phyloP scores from a whole-genome alignment of 2,888 invertebrate species.

The Carcina quercana region DNA sequence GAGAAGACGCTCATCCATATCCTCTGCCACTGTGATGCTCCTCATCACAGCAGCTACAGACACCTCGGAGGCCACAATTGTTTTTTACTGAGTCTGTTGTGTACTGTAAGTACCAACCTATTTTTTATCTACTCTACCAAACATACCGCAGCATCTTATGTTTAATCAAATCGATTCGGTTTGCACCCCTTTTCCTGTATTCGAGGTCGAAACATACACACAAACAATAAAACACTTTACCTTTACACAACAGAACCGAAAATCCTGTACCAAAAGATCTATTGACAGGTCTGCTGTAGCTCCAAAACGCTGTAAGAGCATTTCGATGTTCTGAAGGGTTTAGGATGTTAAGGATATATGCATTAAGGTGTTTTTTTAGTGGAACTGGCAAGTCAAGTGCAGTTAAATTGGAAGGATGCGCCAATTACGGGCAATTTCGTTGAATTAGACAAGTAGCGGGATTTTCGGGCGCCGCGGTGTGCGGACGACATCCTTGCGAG shows the following conservation, averaged over 20 bases:
- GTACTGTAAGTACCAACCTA: too few species aligned
- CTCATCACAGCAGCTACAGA: too few species aligned
- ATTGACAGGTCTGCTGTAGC: background rate
- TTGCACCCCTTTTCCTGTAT: slow-evolving; percentile 42
- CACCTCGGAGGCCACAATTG: too few species aligned
- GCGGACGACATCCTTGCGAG: background rate
- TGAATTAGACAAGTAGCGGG: slow-evolving; percentile 46
- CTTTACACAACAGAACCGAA: background rate
- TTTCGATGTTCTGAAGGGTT: slow-evolving; percentile 3
- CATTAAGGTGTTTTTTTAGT: slow-evolving; percentile 5
- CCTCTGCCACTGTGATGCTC: too few species aligned
- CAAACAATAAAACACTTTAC: background rate
- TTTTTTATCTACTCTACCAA: too few species aligned
- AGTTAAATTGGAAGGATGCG: slow-evolving; percentile 45
- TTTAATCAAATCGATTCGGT: slow-evolving; percentile 33
- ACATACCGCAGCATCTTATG: slow-evolving; percentile 24
- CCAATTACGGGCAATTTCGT: slow-evolving; percentile 55
- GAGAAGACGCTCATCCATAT: too few species aligned
- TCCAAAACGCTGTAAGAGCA: slow-evolving; percentile 13
- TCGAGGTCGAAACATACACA: slow-evolving; percentile 28
- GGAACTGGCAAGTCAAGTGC: slow-evolving; percentile 26
- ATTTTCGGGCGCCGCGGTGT: slow-evolving; percentile 42
- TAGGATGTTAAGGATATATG: slow-evolving; percentile 12
- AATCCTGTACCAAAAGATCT: background rate
- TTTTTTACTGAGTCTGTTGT: too few species aligned